Evolutionary conservation across 2,113 vertebrate genomes (phyloP).

Genomic region (Esox niger): DNA sequence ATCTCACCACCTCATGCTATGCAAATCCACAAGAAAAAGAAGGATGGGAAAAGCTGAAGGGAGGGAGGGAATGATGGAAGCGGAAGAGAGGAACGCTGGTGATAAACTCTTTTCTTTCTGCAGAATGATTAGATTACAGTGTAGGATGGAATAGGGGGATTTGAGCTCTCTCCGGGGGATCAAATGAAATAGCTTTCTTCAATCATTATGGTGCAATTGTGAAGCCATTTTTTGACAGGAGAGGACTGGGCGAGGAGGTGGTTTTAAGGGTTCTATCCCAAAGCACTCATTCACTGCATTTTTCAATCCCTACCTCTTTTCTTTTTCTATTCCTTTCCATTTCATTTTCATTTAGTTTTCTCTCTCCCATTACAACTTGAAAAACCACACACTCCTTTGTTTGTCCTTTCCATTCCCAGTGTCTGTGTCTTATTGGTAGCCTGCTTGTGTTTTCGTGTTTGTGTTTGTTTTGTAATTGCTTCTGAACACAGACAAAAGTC

Average conservation of each 20-base stretch:
- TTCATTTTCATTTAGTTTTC: neutral
- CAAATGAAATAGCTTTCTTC: neutral
- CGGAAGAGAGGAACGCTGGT: neutral
- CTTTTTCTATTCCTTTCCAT: neutral
- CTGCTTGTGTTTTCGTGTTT: no score
- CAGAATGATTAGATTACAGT: neutral
- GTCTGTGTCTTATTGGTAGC: no score
- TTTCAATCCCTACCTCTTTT: neutral
- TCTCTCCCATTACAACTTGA: no score
- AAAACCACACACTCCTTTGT: neutral
- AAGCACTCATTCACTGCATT: no score
- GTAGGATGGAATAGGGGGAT: neutral
- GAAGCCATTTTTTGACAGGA: conserved; percentile 8
- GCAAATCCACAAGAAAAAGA: neutral
- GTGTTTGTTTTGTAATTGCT: no score
- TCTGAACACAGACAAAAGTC: no score
- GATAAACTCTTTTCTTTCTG: neutral
- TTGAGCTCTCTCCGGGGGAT: neutral
- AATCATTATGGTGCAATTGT: neutral
- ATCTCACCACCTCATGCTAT: conserved; percentile 1
- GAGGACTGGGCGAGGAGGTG: neutral
- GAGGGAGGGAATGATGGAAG: neutral
- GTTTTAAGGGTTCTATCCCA: neutral
- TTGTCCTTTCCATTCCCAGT: no score
- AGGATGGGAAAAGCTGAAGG: neutral